Evolutionary conservation across 2,113 vertebrate species (phyloP).

Genomic region (Mesitornis unicolor): DNA sequence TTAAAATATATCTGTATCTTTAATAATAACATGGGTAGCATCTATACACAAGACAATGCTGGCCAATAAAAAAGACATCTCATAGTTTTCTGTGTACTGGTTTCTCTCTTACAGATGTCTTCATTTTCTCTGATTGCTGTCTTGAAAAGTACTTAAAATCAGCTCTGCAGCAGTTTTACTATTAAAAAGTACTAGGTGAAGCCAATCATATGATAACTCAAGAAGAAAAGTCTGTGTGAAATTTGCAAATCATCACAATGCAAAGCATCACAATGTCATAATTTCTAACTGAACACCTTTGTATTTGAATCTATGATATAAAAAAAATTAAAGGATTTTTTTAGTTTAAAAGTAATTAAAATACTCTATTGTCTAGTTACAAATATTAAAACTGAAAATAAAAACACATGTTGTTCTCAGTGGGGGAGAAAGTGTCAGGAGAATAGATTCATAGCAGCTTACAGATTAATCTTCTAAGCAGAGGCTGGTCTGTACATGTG

Average conservation of each 20-base stretch:
- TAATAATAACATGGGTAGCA: not conserved
- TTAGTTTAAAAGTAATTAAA: not conserved
- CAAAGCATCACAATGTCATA: not conserved
- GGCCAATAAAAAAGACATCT: not conserved
- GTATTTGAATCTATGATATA: not conserved
- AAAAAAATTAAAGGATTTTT: not conserved
- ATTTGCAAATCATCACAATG: not conserved
- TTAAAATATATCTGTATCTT: not conserved
- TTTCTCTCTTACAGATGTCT: not conserved
- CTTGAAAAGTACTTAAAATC: not conserved
- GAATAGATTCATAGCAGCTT: not conserved
- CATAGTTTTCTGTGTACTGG: not conserved
- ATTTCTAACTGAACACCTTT: not conserved
- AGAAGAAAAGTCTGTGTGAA: not conserved
- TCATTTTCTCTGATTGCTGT: not conserved
- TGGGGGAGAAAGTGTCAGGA: slow-evolving; percentile 17
- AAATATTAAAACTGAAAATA: not conserved
- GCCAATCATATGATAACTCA: not conserved
- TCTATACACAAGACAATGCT: not conserved
- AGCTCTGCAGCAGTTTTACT: not conserved
- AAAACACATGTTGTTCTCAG: not conserved
- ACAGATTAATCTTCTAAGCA: not conserved
- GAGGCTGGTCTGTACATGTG: not conserved
- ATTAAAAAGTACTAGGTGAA: not conserved
- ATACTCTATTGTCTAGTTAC: not conserved